Percentiles rank a stretch among this genome's conserved stretches.
Evolutionary conservation across 2,797 vertebrate species (phyloP).

Genomic region (Cheirogaleus major): DNA sequence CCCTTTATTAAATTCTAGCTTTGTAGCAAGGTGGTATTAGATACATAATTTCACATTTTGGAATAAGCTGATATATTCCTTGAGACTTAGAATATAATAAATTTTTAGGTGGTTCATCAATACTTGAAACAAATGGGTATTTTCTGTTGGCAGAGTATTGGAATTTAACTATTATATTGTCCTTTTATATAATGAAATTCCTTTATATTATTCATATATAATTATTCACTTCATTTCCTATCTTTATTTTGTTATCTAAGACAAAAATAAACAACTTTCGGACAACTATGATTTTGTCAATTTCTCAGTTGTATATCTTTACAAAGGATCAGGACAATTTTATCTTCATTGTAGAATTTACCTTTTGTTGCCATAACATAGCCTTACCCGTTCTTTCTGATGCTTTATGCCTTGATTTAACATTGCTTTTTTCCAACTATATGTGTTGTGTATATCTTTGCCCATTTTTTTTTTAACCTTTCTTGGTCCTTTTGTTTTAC

Average conservation of each 20-base stretch:
- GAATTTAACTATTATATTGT: background rate
- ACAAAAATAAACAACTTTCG: background rate
- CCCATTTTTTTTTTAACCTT: background rate
- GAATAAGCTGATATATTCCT: background rate
- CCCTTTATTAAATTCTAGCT: background rate
- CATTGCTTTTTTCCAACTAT: background rate
- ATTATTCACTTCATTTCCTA: background rate
- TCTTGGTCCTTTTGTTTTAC: background rate
- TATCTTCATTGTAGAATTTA: background rate
- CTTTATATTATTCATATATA: background rate
- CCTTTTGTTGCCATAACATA: background rate
- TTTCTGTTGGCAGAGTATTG: background rate
- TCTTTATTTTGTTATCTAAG: background rate
- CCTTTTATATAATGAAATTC: background rate
- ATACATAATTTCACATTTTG: background rate
- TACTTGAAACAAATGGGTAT: background rate
- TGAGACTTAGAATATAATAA: background rate
- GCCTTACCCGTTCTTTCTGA: background rate
- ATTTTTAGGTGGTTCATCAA: background rate
- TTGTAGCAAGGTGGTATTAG: background rate
- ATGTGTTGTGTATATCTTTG: background rate
- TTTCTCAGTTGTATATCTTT: background rate
- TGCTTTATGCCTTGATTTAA: background rate
- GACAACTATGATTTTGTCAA: background rate
- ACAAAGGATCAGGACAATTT: background rate